Conservation (phyloP, 2,797 vertebrate genomes). For the Oreochromis grahami region DNA sequence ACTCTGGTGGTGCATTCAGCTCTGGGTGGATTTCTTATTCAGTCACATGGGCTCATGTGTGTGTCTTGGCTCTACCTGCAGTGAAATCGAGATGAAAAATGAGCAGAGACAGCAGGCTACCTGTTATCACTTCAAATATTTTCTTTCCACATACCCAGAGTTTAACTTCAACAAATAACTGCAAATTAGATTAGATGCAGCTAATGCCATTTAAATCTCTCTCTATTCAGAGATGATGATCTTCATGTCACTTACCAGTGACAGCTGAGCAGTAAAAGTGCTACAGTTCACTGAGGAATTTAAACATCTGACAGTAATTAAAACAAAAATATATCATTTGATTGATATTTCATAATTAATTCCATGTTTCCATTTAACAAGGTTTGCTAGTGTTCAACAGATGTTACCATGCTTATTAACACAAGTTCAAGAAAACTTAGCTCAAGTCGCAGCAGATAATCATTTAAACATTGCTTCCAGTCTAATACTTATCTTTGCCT, state of each 20-base stretch:
- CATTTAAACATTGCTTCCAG: neutral
- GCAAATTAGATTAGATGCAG: slow-evolving; percentile 74
- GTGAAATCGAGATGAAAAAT: slow-evolving; percentile 71
- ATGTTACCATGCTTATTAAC: neutral
- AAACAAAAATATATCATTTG: slow-evolving; percentile 13
- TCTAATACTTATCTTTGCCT: neutral
- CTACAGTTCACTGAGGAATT: slow-evolving; percentile 2
- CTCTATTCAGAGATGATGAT: slow-evolving; percentile 20
- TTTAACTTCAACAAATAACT: slow-evolving; percentile 77
- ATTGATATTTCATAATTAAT: slow-evolving; percentile 7
- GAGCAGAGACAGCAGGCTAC: slow-evolving; percentile 70
- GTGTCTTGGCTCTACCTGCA: slow-evolving; percentile 59
- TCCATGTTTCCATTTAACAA: neutral
- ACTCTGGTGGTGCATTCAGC: slow-evolving; percentile 5
- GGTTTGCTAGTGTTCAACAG: neutral
- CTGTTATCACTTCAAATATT: slow-evolving; percentile 84
- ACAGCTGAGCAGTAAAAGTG: slow-evolving; percentile 16
- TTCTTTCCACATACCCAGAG: slow-evolving; percentile 75
- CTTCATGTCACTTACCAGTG: slow-evolving; percentile 16
- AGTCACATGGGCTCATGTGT: slow-evolving; percentile 42
- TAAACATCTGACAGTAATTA: slow-evolving; percentile 22
- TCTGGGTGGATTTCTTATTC: slow-evolving; percentile 37
- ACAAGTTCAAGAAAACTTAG: neutral
- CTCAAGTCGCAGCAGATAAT: neutral
- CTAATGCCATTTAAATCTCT: slow-evolving; percentile 61